phyloP scores from a whole-genome alignment of 2,888 invertebrate genomes.

The Dastarcus helophoroides region DNA sequence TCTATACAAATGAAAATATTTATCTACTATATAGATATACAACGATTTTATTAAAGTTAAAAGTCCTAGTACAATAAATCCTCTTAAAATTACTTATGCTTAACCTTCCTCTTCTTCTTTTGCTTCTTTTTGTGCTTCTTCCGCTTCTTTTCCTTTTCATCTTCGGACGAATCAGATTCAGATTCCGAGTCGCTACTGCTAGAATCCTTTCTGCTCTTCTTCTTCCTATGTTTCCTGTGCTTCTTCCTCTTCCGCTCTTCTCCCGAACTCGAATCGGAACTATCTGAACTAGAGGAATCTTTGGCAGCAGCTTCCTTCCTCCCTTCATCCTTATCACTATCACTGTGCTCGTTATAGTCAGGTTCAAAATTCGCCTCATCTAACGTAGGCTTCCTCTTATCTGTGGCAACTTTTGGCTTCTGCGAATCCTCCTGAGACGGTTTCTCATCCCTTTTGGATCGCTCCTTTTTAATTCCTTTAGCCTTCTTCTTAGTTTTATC shows the following conservation, averaged over 20 bases:
- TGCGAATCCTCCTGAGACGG: slow-evolving; percentile 30
- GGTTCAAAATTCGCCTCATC: slow-evolving; percentile 67
- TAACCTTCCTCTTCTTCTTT: slow-evolving; percentile 64
- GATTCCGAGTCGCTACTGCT: slow-evolving; percentile 54
- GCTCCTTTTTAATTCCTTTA: slow-evolving; percentile 39
- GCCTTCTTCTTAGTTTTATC: slow-evolving; percentile 32
- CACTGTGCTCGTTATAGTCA: slow-evolving; percentile 60
- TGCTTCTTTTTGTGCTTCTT: slow-evolving; percentile 58
- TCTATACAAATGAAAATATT: no score
- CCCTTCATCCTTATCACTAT: slow-evolving; percentile 42
- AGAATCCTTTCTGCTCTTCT: slow-evolving; percentile 48
- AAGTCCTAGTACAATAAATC: no score
- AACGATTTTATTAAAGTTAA: no score
- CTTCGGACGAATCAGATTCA: slow-evolving; percentile 50
- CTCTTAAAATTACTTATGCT: slow-evolving; percentile 39
- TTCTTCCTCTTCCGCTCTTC: slow-evolving; percentile 32
- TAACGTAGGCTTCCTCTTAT: slow-evolving; percentile 51
- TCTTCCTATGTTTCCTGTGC: slow-evolving; percentile 38
- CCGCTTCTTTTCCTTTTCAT: slow-evolving; percentile 56
- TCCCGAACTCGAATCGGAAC: slow-evolving; percentile 30
- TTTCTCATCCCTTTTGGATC: slow-evolving; percentile 24
- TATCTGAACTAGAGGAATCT: slow-evolving; percentile 36
- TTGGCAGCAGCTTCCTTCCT: slow-evolving; percentile 23
- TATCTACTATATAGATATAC: no score
- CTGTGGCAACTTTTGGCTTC: slow-evolving; percentile 29